Conservation (phyloP, 2,888 invertebrate species). For the Gastrophysa polygoni region DNA sequence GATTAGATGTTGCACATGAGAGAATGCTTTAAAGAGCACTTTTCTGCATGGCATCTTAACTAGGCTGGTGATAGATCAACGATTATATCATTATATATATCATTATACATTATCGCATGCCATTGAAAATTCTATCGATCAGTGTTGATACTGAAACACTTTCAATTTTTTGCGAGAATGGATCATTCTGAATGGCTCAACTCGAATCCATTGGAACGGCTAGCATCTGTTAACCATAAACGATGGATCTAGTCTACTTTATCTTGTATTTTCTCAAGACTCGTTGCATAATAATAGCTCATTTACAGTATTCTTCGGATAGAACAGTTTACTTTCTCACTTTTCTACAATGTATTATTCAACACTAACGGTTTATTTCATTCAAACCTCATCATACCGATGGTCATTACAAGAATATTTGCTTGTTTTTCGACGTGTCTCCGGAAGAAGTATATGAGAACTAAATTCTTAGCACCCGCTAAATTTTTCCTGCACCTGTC, state of each 20-base stretch:
- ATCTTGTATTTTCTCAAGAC: not conserved
- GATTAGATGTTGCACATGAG: slow-evolving; percentile 8
- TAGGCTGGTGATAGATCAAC: slow-evolving; percentile 18
- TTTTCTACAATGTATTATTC: no score
- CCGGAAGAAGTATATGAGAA: no score
- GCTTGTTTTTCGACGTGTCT: no score
- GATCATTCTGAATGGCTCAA: slow-evolving; percentile 10
- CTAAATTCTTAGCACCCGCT: no score
- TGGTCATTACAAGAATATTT: no score
- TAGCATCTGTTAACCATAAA: slow-evolving; percentile 4
- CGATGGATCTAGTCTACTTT: not conserved
- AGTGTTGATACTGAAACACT: slow-evolving; percentile 23
- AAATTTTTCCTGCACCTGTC: no score
- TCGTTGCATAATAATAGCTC: no score
- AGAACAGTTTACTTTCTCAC: no score
- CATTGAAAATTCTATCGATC: slow-evolving; percentile 15
- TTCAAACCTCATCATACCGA: no score
- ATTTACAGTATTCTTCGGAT: no score
- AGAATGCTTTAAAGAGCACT: slow-evolving; percentile 12
- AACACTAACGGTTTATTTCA: no score
- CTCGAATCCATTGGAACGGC: slow-evolving; percentile 15
- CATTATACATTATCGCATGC: slow-evolving; percentile 9
- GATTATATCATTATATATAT: no score
- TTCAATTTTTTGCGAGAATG: slow-evolving; percentile 15
- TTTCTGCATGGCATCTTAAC: slow-evolving; percentile 18